Evolutionary conservation across 1,140 invertebrate genomes (phyloP).

Genomic region (Pomacea maculata): DNA sequence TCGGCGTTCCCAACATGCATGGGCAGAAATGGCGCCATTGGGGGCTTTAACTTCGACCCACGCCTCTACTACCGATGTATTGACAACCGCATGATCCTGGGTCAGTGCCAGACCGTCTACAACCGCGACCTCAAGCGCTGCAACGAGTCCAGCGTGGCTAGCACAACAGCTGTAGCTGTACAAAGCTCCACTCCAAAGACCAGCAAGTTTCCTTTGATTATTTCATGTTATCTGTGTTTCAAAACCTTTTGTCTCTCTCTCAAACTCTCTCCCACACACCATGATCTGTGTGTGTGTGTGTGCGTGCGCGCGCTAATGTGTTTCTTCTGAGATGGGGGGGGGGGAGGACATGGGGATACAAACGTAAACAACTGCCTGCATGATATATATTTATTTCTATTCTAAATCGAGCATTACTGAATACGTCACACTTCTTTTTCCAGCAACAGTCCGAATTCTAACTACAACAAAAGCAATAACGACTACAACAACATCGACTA

Average conservation of each 20-base stretch:
- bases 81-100: constrained; percentile 26
- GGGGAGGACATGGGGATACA: background rate
- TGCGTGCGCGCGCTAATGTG: background rate
- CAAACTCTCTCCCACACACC: background rate
- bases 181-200: background rate
- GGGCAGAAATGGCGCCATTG: constrained; percentile 24
- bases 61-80: constrained; percentile 25
- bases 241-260: background rate
- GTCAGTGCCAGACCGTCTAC: constrained; percentile 19
- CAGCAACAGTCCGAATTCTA: too few species aligned
- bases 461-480: too few species aligned
- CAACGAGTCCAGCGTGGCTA: background rate
- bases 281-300: too few species aligned
- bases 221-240: too few species aligned
- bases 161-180: background rate
- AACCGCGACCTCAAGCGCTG: constrained; percentile 10
- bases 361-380: background rate
- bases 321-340: background rate
- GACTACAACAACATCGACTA: too few species aligned
- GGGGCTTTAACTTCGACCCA: constrained; percentile 22
- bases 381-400: background rate
- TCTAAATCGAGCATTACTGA: too few species aligned
- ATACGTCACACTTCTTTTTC: too few species aligned
- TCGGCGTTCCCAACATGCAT: constrained; percentile 29
- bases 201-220: background rate